Evolutionary conservation across 2,888 invertebrate species (phyloP).

Genomic region (Alloscopus bannaensis): DNA sequence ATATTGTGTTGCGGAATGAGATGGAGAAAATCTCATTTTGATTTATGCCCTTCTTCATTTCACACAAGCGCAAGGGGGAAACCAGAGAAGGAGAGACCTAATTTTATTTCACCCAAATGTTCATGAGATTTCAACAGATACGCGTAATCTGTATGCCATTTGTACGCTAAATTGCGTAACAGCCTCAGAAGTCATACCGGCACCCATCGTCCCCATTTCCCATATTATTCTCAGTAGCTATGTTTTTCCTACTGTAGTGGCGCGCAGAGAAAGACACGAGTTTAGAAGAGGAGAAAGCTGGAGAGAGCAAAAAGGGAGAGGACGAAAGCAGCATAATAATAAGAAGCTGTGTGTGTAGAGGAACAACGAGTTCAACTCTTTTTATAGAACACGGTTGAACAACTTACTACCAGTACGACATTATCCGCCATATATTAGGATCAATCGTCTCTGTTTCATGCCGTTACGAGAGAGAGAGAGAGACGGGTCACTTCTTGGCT

Average conservation of each 20-base stretch:
- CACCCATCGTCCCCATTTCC: constrained; percentile 23
- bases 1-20: constrained; percentile 35
- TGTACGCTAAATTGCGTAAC: constrained; percentile 21
- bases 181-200: constrained; percentile 27
- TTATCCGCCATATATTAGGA: constrained; percentile 26
- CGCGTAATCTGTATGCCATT: constrained; percentile 29
- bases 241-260: no score
- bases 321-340: constrained; percentile 1
- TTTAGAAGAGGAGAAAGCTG: no score
- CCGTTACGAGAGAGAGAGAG: no score
- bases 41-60: constrained; percentile 50
- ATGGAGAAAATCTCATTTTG: constrained; percentile 58
- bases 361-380: no score
- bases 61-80: no score
- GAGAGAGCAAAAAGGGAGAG: neutral
- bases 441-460: constrained; percentile 35
- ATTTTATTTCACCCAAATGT: constrained; percentile 45
- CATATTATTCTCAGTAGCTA: no score
- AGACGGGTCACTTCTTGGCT: constrained; percentile 35
- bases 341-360: neutral
- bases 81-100: constrained; percentile 43
- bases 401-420: neutral
- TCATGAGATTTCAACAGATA: constrained; percentile 52
- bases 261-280: no score
- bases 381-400: neutral